Conservation (phyloP, 2,888 invertebrate species). For the Caenorhabditis zanzibari region DNA sequence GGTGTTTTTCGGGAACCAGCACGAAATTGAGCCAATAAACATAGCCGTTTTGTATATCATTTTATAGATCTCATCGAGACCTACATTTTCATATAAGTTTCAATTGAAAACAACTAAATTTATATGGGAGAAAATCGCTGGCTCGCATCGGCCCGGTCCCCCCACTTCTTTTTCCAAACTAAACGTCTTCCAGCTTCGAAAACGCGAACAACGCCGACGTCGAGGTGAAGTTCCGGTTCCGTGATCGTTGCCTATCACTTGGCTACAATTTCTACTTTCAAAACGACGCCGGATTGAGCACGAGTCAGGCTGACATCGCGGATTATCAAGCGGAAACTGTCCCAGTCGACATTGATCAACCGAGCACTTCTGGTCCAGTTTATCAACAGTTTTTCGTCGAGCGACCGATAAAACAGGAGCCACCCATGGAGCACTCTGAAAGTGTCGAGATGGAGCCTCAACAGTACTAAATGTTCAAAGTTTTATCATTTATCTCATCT, state of each 20-base stretch:
- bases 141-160: too few species aligned
- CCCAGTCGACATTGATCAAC: slow-evolving; percentile 1
- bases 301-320: neutral
- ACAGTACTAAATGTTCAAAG: neutral
- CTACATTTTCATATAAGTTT: too few species aligned
- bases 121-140: too few species aligned
- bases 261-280: slow-evolving; percentile 46
- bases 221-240: slow-evolving; percentile 37
- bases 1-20: too few species aligned
- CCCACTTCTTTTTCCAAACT: neutral
- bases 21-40: too few species aligned
- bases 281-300: neutral
- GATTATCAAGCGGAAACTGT: neutral
- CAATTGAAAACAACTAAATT: too few species aligned
- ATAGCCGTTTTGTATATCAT: too few species aligned
- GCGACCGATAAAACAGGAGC: neutral
- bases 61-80: too few species aligned
- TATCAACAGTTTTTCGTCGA: neutral
- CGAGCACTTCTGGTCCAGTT: slow-evolving; percentile 3
- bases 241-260: slow-evolving; percentile 33
- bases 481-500: too few species aligned
- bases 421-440: neutral
- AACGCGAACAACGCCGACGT: slow-evolving; percentile 41
- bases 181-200: slow-evolving; percentile 35
- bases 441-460: neutral